Evolutionary conservation across 2,888 invertebrate species (phyloP), one percentile per base, ranked within the genome.

Genomic region (Gymnosoma rotundatum): DNA sequence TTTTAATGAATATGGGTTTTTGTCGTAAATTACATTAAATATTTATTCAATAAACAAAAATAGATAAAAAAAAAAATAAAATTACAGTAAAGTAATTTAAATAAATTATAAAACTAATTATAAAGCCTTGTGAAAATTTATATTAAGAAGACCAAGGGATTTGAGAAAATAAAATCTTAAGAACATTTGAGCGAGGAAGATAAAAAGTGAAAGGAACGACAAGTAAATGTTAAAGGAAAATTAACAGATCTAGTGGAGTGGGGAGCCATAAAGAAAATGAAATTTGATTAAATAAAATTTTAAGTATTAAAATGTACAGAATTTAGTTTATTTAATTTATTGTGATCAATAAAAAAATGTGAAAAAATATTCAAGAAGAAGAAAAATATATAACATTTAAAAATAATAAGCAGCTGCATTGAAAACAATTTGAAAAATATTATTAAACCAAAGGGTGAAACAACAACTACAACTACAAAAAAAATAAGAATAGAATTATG

Each of bases 31-130:
- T 81, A 85, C 74, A 82, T 66, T 69, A 76, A 79, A 60, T 84
- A 78, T 66, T 70, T 81, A 72, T 83, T 72, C 69, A 74, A 72
- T 84, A 70, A 85, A 82, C 56, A 76, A 85, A 79, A 82, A 81
- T 60, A 18, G 5, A 45, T 56, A 16, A 63, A 67, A 73, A 75
- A 60, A 48, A 72, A 54, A 52, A 64, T 66, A 64, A 60, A 70
- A 70, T 54, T 83, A 83, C 70, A 70, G 8, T 61, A 48, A 45
- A 72, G 74, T 72, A 79, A 72, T 79, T 83, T 61, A 79, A 79
- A 75, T 83, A 75, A 75, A 74, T 74, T 74, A 78, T 36, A 83
- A 10, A 50, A 67, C 67, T 73, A 78, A 36, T 61, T 60, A 56
- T 81, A 64, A 60, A 60, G 60, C 21, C 8, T 58, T 36, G 45